Base-by-base conservation (phyloP, 2,797 vertebrate genomes). In the Sciaenops ocellatus region DNA sequence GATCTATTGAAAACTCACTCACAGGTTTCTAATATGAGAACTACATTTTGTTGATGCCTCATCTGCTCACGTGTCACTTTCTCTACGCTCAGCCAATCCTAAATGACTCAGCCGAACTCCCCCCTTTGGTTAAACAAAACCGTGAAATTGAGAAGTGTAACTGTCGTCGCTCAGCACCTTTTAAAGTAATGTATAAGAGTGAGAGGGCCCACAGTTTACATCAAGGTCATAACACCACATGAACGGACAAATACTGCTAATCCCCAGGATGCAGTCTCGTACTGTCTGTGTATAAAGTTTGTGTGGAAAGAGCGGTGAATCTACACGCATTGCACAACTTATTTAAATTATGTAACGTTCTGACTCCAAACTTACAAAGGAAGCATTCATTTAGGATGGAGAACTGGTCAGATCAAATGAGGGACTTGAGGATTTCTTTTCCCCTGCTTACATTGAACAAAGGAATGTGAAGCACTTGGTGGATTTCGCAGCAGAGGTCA, bases 401-500 rank as follows among this genome's bases (percentile, higher is more conserved):
- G 79, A 82, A 78, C 8, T 38, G 75, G 34, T 78, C 18, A 17
- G 62, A 85, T 89, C 73, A 69, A 81, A 76, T 73, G 62, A 75
- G 52, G 61, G 67, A 59, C 80, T 69, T 46, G 51, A 69, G 50
- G 47, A n/a, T 47, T 66, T 71, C 57, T 34, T 26, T 69, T 56
- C 57, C 51, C 34, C 57, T 74, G 76, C 77, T 79, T 75, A 57
- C 59, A 70, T 12, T 47, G 18, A 87, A 87, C 81, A 85, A 83
- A 88, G 76, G 87, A 90, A 90, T 90, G 86, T 81, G 78, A 80
- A 85, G 77, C 74, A 82, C 81, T 83, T 56, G 22, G 83, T 86
- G 78, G 75, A 84, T 85, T 82, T 91, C 44, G 69, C 74, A 68
- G 76, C 83, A 80, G 84, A 89, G 89, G 89, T 90, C 83, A 89